Percentiles rank a stretch among this genome's conserved stretches.
phyloP scores from a whole-genome alignment of 2,113 vertebrate genomes.

The Clarias batrachus region DNA sequence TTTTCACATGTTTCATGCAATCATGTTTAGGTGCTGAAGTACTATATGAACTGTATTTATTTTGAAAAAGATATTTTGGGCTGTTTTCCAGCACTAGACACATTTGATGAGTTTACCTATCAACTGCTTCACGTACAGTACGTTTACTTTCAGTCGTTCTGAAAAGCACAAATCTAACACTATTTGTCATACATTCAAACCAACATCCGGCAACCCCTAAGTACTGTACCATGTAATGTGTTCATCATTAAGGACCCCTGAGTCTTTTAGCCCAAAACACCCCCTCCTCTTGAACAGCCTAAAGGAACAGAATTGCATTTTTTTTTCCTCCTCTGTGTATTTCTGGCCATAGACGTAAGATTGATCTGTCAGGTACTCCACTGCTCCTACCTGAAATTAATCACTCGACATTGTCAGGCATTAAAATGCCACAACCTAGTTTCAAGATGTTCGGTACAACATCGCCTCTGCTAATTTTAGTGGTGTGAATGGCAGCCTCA shows the following conservation, averaged over 20 bases:
- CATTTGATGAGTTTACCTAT: not conserved
- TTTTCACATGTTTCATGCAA: too few species aligned
- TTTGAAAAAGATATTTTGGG: not conserved
- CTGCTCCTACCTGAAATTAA: not conserved
- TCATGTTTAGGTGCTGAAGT: not conserved
- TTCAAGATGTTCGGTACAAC: constrained; percentile 4
- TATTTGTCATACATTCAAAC: constrained; percentile 28
- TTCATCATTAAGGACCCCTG: constrained; percentile 19
- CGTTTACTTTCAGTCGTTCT: not conserved
- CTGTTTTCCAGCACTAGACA: not conserved
- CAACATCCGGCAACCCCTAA: constrained; percentile 33
- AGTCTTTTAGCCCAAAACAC: constrained; percentile 3
- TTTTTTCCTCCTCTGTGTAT: not conserved
- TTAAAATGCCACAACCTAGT: not conserved
- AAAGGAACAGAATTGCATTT: not conserved
- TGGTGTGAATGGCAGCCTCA: not conserved
- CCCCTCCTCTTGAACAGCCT: not conserved
- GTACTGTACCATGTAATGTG: constrained; percentile 10
- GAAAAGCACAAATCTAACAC: constrained; percentile 30
- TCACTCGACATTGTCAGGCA: not conserved
- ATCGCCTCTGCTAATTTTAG: constrained; percentile 11
- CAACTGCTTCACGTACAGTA: not conserved
- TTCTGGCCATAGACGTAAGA: constrained; percentile 5
- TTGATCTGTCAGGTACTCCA: not conserved
- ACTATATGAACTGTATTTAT: not conserved